Evolutionary conservation across 2,797 vertebrate species (phyloP), one percentile per base, ranked within the genome.

Genomic region (Alca torda): DNA sequence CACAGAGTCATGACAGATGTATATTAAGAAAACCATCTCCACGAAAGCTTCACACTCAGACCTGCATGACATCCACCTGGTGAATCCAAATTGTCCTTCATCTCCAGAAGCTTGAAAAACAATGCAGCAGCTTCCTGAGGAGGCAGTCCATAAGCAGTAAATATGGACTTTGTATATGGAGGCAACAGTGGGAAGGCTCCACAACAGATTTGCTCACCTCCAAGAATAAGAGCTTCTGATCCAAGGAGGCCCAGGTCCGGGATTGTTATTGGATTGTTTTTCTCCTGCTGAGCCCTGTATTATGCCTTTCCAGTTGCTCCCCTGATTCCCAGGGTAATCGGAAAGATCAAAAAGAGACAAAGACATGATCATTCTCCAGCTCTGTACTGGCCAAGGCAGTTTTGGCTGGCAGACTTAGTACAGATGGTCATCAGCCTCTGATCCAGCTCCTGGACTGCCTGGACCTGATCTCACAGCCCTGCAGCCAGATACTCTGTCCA

Each of bases 261-360:
- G 43, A 81, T 14, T 54, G 72, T 84, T 94, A 73, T 53, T n/a
- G 15, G 74, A 86, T 93, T 95, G 41, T 50, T 90, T 90, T 93
- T 89, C 26, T 86, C 63, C 82, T 92, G 79, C 87, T 84, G 65
- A 89, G 81, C 35, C 35, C 35, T 69, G 19, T 87, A 41, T 78
- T 75, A n/a, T 64, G 88, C 31, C 43, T 93, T 90, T 95, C 84
- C 84, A 96, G 84, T 84, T 89, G 87, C 79, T 92, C 18, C 31
- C 16, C 69, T 53, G 39, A 84, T 91, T 92, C 65, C 68, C 69
- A 73, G 79, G 56, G 59, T 87, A 93, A 95, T 91, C 70, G 82
- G 83, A 93, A 94, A 95, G 94, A 96, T 96, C 93, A 96, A 88
- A 96, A 96, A 92, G 82, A 97, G 75, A 96, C 92, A 96, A 94